phyloP scores from a whole-genome alignment of 37 sponge, comb jelly and placozoan species.

The Beroe ovata region DNA sequence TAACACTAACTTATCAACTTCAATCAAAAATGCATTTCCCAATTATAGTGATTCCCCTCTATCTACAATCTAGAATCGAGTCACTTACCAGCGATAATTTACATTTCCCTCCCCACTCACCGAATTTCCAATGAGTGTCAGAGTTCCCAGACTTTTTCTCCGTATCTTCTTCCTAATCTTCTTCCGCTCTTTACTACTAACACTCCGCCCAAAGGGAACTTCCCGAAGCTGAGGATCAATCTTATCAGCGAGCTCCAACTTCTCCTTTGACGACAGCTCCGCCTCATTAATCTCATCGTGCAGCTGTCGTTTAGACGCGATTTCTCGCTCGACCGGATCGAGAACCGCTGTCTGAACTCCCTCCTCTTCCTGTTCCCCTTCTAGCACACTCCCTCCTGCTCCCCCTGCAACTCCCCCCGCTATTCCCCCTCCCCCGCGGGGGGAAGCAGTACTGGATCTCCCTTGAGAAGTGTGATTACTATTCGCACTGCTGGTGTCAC shows the following conservation, averaged over 20 bases:
- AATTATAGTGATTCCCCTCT: no score
- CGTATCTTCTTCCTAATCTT: slow-evolving; percentile 23
- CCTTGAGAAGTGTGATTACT: background rate
- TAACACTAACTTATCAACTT: no score
- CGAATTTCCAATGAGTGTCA: slow-evolving; percentile 52
- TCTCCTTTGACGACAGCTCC: slow-evolving; percentile 8
- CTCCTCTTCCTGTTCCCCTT: background rate
- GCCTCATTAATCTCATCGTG: background rate
- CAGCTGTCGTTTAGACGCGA: background rate
- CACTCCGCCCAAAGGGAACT: background rate
- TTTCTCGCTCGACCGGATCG: background rate
- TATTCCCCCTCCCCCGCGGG: background rate
- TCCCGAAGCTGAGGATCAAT: background rate
- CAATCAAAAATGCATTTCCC: no score
- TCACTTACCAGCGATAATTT: no score
- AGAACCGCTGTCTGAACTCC: background rate
- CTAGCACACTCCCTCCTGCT: background rate
- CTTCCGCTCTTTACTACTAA: background rate
- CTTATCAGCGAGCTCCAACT: slow-evolving; percentile 18
- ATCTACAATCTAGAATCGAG: background rate
- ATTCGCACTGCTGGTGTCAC: background rate
- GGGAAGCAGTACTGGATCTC: background rate
- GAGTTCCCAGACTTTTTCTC: slow-evolving; percentile 37
- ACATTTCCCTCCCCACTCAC: no score
- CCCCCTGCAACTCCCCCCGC: background rate